Evolutionary conservation across 2,797 vertebrate species (phyloP).

Genomic region (Trachops cirrhosus): DNA sequence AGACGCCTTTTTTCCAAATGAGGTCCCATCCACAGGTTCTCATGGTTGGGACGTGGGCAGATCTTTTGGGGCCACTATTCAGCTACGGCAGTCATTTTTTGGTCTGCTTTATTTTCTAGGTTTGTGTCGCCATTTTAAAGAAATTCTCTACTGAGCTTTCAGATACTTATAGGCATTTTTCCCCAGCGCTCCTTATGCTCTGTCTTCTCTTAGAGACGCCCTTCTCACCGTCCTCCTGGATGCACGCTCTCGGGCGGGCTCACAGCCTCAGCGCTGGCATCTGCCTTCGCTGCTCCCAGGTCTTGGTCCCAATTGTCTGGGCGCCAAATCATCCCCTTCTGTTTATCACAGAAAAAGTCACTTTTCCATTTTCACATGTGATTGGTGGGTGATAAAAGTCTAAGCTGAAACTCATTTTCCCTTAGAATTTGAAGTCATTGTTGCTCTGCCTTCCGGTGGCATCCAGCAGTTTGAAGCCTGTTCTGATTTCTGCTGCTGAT

Average conservation of each 20-base stretch:
- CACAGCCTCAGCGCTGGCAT: neutral
- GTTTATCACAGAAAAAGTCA: neutral
- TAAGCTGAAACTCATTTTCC: neutral
- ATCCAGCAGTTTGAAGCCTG: neutral
- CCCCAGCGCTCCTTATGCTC: accelerated
- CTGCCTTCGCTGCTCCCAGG: neutral
- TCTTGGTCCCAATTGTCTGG: neutral
- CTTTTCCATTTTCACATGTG: neutral
- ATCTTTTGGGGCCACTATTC: neutral
- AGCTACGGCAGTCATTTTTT: neutral
- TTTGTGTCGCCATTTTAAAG: neutral
- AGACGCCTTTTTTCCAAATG: neutral
- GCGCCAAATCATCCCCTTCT: neutral
- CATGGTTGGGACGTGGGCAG: neutral
- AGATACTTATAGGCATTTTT: neutral
- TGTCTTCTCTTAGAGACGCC: neutral
- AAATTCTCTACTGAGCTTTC: neutral
- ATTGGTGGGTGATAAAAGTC: neutral
- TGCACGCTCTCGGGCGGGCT: neutral
- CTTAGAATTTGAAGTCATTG: neutral
- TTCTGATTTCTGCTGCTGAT: neutral
- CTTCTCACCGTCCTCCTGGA: neutral
- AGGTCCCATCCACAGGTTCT: neutral
- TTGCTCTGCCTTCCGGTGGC: neutral
- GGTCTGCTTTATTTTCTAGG: neutral